Evolutionary conservation across 2,797 vertebrate species (phyloP).

Genomic region (Crenuchus spilurus): DNA sequence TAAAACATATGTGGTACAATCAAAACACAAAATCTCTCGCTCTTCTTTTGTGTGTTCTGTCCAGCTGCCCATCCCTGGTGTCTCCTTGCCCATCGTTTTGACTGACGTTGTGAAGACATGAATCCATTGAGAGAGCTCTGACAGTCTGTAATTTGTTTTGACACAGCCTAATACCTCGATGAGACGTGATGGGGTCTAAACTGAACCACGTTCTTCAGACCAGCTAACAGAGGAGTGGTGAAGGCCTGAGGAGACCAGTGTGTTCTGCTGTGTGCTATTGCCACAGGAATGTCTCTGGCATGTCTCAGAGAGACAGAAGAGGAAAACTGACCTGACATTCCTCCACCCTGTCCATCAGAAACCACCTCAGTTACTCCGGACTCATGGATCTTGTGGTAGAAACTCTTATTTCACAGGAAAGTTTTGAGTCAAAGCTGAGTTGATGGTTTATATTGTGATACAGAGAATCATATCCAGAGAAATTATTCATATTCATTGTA

Average conservation of each 20-base stretch:
- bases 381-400: background rate
- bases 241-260: slow-evolving; percentile 55
- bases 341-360: slow-evolving; percentile 60
- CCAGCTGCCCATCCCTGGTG: background rate
- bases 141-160: slow-evolving; percentile 75
- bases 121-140: slow-evolving; percentile 61
- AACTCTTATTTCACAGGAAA: background rate
- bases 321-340: slow-evolving; percentile 54
- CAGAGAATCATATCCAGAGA: too few species aligned
- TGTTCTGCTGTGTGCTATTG: slow-evolving; percentile 57
- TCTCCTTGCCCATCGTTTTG: slow-evolving; percentile 70
- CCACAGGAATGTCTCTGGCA: slow-evolving; percentile 60
- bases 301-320: slow-evolving; percentile 61
- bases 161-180: slow-evolving; percentile 73
- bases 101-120: slow-evolving; percentile 71
- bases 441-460: background rate
- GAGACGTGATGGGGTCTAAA: slow-evolving; percentile 63
- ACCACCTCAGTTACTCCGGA: background rate
- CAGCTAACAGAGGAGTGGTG: slow-evolving; percentile 19
- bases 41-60: too few species aligned
- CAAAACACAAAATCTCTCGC: too few species aligned
- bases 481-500: too few species aligned
- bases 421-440: background rate
- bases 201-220: slow-evolving; percentile 38
- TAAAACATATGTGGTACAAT: too few species aligned